Percentiles rank a stretch among this genome's conserved stretches.
phyloP scores from a whole-genome alignment of 2,797 vertebrate genomes.

The Pogoniulus pusillus region DNA sequence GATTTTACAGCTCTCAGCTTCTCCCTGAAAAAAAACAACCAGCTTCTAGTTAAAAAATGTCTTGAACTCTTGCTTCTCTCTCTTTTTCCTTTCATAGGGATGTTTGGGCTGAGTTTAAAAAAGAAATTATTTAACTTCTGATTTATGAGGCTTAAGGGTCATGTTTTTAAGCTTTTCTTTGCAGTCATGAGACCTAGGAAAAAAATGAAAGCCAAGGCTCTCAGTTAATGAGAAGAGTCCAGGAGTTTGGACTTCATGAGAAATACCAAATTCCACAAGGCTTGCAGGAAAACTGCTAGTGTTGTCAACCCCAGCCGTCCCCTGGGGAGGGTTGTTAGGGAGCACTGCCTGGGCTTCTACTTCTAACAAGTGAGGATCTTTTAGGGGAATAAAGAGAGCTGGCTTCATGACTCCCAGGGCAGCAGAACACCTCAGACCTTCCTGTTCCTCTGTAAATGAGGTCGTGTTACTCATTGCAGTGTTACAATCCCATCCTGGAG shows the following conservation, averaged over 20 bases:
- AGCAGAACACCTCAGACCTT: neutral
- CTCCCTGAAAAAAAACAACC: neutral
- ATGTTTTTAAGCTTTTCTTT: constrained; percentile 46
- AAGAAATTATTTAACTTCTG: constrained; percentile 51
- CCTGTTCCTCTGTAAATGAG: neutral
- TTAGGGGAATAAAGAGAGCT: neutral
- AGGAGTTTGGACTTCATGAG: neutral
- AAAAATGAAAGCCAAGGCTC: constrained; percentile 53
- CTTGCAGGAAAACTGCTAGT: constrained; percentile 32
- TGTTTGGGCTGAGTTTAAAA: constrained; percentile 44
- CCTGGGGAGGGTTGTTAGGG: neutral
- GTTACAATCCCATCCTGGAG: neutral
- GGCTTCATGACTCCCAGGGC: neutral
- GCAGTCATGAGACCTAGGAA: constrained; percentile 20
- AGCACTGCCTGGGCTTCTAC: neutral
- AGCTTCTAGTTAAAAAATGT: constrained; percentile 1
- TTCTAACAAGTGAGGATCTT: neutral
- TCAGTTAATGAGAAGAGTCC: constrained; percentile 32
- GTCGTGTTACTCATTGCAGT: neutral
- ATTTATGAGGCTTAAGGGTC: constrained; percentile 53
- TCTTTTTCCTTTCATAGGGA: neutral
- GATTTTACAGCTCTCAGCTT: neutral
- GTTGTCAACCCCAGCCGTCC: neutral
- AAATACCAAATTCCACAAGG: constrained; percentile 32
- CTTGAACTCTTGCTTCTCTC: neutral